phyloP scores from a whole-genome alignment of 2,888 invertebrate species.

The Clunio marinus region DNA sequence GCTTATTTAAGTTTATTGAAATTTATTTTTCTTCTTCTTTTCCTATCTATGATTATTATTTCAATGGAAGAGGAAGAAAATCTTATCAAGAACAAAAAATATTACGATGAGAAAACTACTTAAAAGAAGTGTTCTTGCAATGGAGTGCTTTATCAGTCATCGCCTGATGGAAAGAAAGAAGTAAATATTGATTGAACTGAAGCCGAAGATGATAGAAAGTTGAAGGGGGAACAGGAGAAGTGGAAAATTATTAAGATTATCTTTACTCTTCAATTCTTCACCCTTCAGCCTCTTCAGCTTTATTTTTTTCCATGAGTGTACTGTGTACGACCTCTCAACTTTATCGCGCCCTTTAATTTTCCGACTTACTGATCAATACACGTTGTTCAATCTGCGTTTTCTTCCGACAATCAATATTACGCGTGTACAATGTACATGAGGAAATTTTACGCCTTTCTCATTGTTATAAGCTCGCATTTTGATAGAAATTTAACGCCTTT shows the following conservation, averaged over 20 bases:
- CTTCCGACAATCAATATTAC: not conserved
- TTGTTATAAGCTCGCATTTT: not conserved
- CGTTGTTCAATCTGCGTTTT: slow-evolving; percentile 15
- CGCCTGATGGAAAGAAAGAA: not conserved
- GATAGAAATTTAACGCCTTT: not conserved
- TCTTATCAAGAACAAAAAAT: too few species aligned
- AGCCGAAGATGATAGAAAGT: not conserved
- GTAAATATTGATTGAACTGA: slow-evolving; percentile 22
- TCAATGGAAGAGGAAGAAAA: too few species aligned
- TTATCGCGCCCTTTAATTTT: slow-evolving; percentile 32
- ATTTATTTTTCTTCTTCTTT: too few species aligned
- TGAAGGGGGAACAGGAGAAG: not conserved
- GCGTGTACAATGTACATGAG: too few species aligned
- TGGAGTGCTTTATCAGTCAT: slow-evolving; percentile 6
- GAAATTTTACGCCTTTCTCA: too few species aligned
- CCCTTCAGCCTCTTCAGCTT: too few species aligned
- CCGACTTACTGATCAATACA: slow-evolving; percentile 31
- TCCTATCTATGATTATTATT: too few species aligned
- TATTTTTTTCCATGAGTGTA: too few species aligned
- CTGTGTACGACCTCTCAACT: slow-evolving; percentile 22
- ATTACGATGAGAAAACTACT: not conserved
- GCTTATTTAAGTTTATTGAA: too few species aligned
- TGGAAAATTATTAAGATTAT: slow-evolving; percentile 8
- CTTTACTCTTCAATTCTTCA: not conserved
- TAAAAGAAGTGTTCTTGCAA: not conserved